phyloP scores from a whole-genome alignment of 2,797 vertebrate species.

The Manis pentadactyla region DNA sequence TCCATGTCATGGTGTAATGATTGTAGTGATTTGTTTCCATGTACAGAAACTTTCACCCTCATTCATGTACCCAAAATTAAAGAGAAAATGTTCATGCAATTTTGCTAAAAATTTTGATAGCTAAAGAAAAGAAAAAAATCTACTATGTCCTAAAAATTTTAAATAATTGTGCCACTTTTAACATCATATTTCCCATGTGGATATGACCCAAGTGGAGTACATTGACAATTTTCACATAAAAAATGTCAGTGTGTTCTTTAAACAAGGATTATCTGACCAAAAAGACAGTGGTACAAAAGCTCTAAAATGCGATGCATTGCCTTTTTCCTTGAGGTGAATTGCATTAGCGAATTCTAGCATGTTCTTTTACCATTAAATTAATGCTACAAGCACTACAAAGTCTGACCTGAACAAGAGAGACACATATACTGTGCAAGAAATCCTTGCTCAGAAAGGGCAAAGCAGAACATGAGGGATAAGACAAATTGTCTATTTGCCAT shows the following conservation, averaged over 20 bases:
- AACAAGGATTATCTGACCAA: slow-evolving; percentile 30
- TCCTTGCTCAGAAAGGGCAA: slow-evolving; percentile 53
- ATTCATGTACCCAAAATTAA: not conserved
- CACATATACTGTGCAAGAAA: slow-evolving; percentile 45
- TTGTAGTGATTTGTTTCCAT: not conserved
- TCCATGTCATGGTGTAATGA: not conserved
- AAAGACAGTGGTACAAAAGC: not conserved
- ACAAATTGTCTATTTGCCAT: slow-evolving; percentile 58
- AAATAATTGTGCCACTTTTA: slow-evolving; percentile 37
- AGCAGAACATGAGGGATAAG: slow-evolving; percentile 52
- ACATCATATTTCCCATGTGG: not conserved
- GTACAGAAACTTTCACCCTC: not conserved
- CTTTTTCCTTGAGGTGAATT: slow-evolving; percentile 21
- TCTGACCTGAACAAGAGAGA: slow-evolving; percentile 68
- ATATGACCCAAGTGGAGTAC: not conserved
- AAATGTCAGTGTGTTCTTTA: not conserved
- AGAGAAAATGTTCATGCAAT: not conserved
- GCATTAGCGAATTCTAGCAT: slow-evolving; percentile 55
- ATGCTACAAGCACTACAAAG: slow-evolving; percentile 53
- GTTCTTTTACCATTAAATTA: slow-evolving; percentile 71
- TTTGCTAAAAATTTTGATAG: slow-evolving; percentile 1
- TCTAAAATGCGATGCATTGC: not conserved
- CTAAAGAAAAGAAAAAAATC: not conserved
- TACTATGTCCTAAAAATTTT: not conserved
- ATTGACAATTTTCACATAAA: not conserved